phyloP scores from a whole-genome alignment of 1,140 invertebrate genomes.

The Agraylea sexmaculata region DNA sequence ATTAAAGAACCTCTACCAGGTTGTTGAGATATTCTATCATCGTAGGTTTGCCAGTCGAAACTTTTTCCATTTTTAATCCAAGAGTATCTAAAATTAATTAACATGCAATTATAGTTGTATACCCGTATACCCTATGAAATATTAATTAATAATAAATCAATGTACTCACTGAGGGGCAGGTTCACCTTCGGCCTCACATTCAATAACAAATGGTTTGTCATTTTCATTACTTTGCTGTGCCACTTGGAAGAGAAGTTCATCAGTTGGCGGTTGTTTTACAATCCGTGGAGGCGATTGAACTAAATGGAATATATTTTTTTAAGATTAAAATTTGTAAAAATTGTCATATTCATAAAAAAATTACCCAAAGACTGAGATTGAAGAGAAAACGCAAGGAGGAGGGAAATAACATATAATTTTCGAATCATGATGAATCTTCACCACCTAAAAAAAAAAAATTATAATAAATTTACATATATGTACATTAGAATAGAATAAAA shows the following conservation, averaged over 20 bases:
- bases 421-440: no score
- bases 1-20: constrained; percentile 84
- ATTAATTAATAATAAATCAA: not conserved
- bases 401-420: no score
- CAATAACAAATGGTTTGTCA: constrained; percentile 88
- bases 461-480: no score
- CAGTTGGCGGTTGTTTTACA: constrained; percentile 79
- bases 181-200: constrained; percentile 88
- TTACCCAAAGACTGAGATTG: no score
- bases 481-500: no score
- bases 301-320: constrained; percentile 28
- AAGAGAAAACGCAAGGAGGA: no score
- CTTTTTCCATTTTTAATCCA: constrained; percentile 95
- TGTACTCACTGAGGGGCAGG: constrained; percentile 71
- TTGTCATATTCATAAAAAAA: no score
- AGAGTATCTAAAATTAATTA: constrained; percentile 56
- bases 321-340: no score
- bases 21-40: constrained; percentile 86
- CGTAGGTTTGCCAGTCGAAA: constrained; percentile 82
- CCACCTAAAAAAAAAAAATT: no score
- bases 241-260: constrained; percentile 86
- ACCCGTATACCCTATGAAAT: no score
- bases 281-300: constrained; percentile 79
- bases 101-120: constrained; percentile 7
- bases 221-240: constrained; percentile 67